Evolutionary conservation across 2,113 vertebrate genomes (phyloP), one percentile per base, ranked within the genome.

Genomic region (Regulus satrapa): DNA sequence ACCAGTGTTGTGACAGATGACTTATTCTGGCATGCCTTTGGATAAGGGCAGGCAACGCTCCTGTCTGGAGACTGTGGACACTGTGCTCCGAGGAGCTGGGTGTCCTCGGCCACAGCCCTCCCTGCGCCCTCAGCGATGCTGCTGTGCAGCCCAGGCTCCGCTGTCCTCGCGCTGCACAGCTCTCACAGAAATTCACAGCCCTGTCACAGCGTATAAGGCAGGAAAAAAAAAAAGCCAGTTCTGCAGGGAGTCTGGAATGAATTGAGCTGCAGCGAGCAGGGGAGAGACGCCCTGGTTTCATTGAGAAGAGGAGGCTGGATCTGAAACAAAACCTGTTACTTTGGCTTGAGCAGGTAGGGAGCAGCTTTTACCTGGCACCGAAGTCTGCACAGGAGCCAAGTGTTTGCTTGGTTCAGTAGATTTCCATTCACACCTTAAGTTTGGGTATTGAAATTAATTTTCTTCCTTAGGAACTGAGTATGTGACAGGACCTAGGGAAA

Each of bases 31-130:
- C 41, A 2, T 24, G 56, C 28, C 71, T 89, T 73, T 9, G 41
- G n/a, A 15, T 12, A 11, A 1, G 10, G 52, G 23, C 62, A 61
- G 72, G 73, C 52, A 52, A 8, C 31, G 3, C 0, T 8, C 19
- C 36, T 25, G n/a, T 12, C 61, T 49, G 69, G 73, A 54, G 32
- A 5, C 55, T 5, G 28, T 1, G 6, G 68, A 12, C 18, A 1
- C 1, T 2, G 45, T 15, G 43, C 59, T 86, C 29, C 1, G 0
- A 82, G 77, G 55, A 67, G 61, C 46, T 34, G 40, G 2, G 46
- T 1, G 0, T 41, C 61, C 41, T 21, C 1, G 0, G 41, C 62
- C 3, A 0, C 59, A 54, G 59, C 82, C 49, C 7, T 66, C 18
- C 26, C 21, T 32, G 29, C 3, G 38, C 51, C 59, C 78, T 41